phyloP scores from a whole-genome alignment of 1,140 invertebrate species.

The Periplaneta americana region DNA sequence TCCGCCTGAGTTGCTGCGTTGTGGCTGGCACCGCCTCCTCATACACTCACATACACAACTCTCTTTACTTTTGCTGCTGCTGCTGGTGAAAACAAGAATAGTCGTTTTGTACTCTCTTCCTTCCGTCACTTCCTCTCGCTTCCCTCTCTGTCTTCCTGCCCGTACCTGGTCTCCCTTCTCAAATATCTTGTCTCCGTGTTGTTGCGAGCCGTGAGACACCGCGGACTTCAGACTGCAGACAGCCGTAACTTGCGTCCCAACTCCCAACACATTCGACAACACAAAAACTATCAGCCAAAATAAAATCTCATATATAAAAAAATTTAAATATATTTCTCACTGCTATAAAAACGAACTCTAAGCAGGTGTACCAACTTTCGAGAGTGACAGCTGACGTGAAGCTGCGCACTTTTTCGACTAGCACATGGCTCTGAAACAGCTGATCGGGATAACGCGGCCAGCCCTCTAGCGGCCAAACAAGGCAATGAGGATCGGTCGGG shows the following conservation, averaged over 20 bases:
- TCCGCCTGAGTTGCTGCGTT: conserved; percentile 14
- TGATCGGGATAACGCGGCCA: not conserved
- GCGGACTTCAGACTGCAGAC: not conserved
- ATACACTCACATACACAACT: not conserved
- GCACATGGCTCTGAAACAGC: not conserved
- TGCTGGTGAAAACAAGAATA: not conserved
- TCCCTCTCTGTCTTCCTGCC: not conserved
- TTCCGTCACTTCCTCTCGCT: not conserved
- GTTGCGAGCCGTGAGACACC: not conserved
- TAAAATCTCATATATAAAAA: not conserved
- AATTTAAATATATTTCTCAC: not conserved
- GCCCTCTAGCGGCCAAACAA: not conserved
- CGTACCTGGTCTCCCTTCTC: not conserved
- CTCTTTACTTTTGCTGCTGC: conserved; percentile 8
- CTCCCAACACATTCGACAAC: not conserved
- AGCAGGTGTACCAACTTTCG: not conserved
- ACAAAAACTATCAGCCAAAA: not conserved
- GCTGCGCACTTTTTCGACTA: not conserved
- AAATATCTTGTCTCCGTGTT: not conserved
- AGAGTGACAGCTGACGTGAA: not conserved
- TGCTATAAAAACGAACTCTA: not conserved
- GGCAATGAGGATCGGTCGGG: not conserved
- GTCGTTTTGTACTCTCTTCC: not conserved
- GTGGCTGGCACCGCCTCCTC: conserved; percentile 6
- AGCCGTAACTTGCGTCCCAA: not conserved